Evolutionary conservation across 2,113 vertebrate genomes (phyloP).

Genomic region (Arenaria interpres): DNA sequence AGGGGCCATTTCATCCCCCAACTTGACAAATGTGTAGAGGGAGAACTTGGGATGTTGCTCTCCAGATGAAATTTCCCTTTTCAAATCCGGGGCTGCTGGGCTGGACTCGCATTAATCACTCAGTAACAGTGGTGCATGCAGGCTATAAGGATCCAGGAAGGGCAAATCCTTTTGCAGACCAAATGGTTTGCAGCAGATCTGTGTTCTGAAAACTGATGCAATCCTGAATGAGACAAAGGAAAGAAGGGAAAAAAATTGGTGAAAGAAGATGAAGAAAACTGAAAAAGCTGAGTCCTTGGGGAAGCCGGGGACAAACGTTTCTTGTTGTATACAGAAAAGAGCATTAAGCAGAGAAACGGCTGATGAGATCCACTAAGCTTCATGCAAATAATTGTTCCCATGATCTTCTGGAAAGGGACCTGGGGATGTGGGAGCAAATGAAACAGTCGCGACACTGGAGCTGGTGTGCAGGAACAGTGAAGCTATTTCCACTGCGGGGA

Average conservation of each 20-base stretch:
- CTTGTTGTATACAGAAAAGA: neutral
- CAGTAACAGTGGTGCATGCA: neutral
- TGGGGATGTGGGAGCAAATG: neutral
- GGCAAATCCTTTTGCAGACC: neutral
- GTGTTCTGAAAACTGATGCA: neutral
- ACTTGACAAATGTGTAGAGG: neutral
- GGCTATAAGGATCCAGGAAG: neutral
- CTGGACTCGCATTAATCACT: neutral
- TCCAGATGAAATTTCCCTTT: neutral
- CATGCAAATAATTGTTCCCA: neutral
- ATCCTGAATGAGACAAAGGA: neutral
- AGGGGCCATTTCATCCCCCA: neutral
- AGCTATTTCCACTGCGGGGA: neutral
- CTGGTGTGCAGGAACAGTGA: neutral
- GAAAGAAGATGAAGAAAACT: neutral
- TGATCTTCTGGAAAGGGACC: neutral
- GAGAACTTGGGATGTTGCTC: neutral
- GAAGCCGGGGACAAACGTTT: neutral
- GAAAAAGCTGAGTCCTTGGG: neutral
- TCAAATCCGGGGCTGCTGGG: neutral
- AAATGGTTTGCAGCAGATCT: neutral
- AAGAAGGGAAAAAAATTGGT: neutral
- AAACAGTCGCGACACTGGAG: neutral
- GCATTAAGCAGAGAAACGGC: neutral
- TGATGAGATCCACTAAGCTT: neutral